A percentile compares a stretch with the other conserved stretches of the same genome.
Evolutionary conservation across 1,140 invertebrate genomes (phyloP).

Genomic region (Brachionus manjavacas): DNA sequence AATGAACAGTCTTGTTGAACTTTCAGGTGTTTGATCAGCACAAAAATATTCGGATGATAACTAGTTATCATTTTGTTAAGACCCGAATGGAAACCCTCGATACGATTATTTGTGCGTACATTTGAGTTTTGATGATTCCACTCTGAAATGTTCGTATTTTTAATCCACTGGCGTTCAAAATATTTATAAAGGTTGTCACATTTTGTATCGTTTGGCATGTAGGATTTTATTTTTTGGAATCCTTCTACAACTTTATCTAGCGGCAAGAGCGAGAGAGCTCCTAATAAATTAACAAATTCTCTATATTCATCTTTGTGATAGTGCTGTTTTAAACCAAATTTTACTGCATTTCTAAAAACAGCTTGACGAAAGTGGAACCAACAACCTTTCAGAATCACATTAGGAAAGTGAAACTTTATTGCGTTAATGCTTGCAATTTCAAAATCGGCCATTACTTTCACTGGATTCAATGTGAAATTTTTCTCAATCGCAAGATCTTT

Average conservation of each 20-base stretch:
- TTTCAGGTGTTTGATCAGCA: neutral
- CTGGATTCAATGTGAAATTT: neutral
- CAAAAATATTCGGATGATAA: conserved; percentile 1
- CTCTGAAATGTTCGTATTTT: neutral
- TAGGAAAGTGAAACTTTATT: neutral
- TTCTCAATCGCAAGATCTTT: neutral
- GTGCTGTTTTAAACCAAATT: neutral
- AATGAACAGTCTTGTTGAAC: neutral
- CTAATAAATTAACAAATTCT: conserved; percentile 15
- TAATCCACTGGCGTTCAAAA: neutral
- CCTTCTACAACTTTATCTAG: neutral
- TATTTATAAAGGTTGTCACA: neutral
- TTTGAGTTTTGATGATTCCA: neutral
- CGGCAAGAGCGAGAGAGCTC: neutral
- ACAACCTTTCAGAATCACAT: neutral
- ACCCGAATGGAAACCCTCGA: neutral
- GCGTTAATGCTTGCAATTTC: conserved; percentile 5
- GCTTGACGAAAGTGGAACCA: conserved; percentile 30
- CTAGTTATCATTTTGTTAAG: neutral
- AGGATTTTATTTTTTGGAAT: neutral
- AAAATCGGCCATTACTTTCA: neutral
- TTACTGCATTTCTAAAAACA: neutral
- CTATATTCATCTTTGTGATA: neutral
- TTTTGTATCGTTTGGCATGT: neutral
- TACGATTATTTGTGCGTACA: no score